phyloP scores from a whole-genome alignment of 2,797 vertebrate species.

The Cuculus canorus region DNA sequence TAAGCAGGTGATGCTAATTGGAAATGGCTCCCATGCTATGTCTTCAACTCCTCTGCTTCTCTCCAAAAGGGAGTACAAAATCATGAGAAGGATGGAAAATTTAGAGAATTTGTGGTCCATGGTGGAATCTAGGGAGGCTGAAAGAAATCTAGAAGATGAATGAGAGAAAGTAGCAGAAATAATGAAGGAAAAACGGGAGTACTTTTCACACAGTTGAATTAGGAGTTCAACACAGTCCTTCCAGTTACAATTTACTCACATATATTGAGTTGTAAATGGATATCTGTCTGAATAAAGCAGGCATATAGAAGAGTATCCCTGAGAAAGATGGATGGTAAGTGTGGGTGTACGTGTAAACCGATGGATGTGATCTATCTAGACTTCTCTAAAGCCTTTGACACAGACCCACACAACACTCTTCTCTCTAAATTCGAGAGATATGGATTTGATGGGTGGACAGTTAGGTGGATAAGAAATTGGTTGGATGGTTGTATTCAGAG shows the following conservation, averaged over 20 bases:
- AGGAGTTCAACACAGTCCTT: not conserved
- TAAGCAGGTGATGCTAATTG: not conserved
- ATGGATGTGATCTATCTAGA: no score
- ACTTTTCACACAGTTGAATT: rapidly evolving
- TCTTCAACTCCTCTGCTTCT: not conserved
- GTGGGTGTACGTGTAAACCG: no score
- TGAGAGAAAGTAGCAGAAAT: not conserved
- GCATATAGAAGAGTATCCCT: not conserved
- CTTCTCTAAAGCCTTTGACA: no score
- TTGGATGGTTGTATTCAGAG: no score
- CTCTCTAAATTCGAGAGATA: no score
- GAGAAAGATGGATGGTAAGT: not conserved
- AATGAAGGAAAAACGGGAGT: not conserved
- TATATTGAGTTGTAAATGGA: not conserved
- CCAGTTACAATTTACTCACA: not conserved
- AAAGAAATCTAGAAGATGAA: not conserved
- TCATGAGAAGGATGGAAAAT: not conserved
- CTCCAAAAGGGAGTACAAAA: not conserved
- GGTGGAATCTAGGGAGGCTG: not conserved
- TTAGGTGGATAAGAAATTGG: no score
- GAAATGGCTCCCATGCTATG: not conserved
- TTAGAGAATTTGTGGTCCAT: not conserved
- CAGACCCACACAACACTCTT: no score
- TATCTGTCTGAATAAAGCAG: not conserved
- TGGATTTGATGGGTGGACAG: no score